Evolutionary conservation across 2,888 invertebrate species (phyloP).

Genomic region (Rhagium mordax): DNA sequence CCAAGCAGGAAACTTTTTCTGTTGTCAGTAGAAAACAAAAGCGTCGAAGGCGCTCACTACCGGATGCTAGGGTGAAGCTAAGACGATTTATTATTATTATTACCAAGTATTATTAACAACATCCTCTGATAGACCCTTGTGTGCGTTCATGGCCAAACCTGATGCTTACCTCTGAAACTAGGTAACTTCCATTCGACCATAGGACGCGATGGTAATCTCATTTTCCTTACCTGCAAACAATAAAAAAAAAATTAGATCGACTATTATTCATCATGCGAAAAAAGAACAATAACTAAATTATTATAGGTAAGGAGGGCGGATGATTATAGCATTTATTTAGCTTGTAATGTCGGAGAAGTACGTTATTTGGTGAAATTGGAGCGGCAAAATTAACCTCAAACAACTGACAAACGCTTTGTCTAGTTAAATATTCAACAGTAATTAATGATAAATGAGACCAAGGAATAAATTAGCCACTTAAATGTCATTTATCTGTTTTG

Average conservation of each 20-base stretch:
- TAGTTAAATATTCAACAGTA: not conserved
- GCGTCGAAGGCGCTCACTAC: no score
- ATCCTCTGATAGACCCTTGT: not conserved
- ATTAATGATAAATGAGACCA: not conserved
- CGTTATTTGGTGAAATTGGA: not conserved
- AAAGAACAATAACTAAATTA: constrained; percentile 6
- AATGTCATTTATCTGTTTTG: not conserved
- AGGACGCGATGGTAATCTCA: not conserved
- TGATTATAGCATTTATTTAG: not conserved
- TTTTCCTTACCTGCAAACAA: constrained; percentile 22
- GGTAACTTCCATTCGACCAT: not conserved
- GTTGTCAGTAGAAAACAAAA: no score
- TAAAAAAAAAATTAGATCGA: not conserved
- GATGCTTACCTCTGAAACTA: constrained; percentile 6
- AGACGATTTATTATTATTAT: no score
- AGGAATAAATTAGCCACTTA: not conserved
- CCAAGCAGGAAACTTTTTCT: no score
- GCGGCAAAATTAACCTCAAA: constrained; percentile 9
- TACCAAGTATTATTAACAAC: no score
- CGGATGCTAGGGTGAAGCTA: no score
- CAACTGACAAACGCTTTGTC: not conserved
- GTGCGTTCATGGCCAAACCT: not conserved
- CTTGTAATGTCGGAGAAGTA: not conserved
- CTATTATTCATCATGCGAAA: not conserved
- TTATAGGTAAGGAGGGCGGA: not conserved